A percentile compares a stretch with the other conserved stretches of the same genome.
These are phyloP conservation scores for Gopherus flavomarginatus DNA, from an alignment of 2,113 vertebrate genomes.

Conservation along the genomic window DNA sequence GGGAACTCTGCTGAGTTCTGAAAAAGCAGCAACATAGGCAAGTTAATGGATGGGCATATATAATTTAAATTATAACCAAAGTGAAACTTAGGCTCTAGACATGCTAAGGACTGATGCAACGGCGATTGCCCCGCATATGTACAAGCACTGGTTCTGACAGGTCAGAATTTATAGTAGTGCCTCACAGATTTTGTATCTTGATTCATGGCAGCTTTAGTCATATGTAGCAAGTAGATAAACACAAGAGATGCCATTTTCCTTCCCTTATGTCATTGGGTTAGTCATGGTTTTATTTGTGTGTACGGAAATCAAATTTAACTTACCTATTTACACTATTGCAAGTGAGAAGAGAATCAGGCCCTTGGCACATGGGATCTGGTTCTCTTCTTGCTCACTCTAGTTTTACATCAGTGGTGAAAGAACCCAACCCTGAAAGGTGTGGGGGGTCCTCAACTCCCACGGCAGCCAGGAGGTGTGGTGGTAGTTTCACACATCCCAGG, in stretches of 20 bases:
- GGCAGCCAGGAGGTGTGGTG: rapidly evolving
- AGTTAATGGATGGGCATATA: background rate
- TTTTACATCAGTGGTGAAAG: background rate
- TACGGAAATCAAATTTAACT: background rate
- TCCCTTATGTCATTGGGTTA: background rate
- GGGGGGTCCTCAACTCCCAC: background rate
- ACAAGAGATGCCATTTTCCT: background rate
- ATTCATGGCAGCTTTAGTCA: background rate
- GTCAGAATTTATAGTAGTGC: background rate
- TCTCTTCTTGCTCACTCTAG: background rate
- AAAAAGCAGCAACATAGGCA: background rate
- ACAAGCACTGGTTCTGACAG: background rate
- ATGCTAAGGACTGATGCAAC: background rate
- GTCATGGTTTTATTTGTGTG: background rate
- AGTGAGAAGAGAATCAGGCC: background rate
- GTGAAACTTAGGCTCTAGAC: background rate
- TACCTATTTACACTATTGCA: background rate
- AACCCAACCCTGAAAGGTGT: background rate
- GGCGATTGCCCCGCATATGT: background rate
- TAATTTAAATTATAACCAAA: constrained; percentile 43
- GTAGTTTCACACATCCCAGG: background rate
- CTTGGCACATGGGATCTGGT: background rate
- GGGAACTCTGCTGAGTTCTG: constrained; percentile 9
- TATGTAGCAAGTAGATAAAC: background rate
- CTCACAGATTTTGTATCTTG: background rate